phyloP scores from a whole-genome alignment of 2,113 vertebrate species.

The Calypte anna region DNA sequence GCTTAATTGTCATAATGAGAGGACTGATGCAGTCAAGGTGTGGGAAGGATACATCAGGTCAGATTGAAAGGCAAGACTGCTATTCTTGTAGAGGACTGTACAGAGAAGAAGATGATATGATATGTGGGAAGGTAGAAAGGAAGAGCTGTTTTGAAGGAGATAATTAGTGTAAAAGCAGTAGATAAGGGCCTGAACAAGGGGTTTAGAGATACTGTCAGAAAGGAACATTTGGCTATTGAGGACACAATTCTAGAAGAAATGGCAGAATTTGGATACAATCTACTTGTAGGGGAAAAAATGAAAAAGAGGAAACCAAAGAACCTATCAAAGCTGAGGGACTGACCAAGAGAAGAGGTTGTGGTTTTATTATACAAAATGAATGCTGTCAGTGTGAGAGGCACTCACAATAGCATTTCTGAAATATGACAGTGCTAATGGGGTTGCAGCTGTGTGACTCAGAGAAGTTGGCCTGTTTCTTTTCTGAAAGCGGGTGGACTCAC shows the following conservation, averaged over 20 bases:
- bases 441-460: neutral
- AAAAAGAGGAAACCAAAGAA: neutral
- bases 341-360: neutral
- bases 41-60: neutral
- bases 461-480: neutral
- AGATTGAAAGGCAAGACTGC: neutral
- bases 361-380: neutral
- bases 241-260: neutral
- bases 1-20: slow-evolving; percentile 4
- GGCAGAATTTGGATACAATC: neutral
- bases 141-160: neutral
- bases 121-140: neutral
- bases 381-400: neutral
- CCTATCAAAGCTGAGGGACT: neutral
- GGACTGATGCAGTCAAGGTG: neutral
- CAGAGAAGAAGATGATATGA: neutral
- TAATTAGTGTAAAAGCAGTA: neutral
- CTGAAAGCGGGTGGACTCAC: neutral
- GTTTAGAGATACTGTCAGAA: neutral
- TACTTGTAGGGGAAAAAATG: neutral
- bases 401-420: slow-evolving; percentile 36
- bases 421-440: slow-evolving; percentile 18
- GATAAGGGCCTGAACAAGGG: neutral
- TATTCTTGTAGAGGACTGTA: neutral
- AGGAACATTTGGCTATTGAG: neutral